phyloP scores from a whole-genome alignment of 2,797 vertebrate genomes.

The Pogonophryne albipinna region DNA sequence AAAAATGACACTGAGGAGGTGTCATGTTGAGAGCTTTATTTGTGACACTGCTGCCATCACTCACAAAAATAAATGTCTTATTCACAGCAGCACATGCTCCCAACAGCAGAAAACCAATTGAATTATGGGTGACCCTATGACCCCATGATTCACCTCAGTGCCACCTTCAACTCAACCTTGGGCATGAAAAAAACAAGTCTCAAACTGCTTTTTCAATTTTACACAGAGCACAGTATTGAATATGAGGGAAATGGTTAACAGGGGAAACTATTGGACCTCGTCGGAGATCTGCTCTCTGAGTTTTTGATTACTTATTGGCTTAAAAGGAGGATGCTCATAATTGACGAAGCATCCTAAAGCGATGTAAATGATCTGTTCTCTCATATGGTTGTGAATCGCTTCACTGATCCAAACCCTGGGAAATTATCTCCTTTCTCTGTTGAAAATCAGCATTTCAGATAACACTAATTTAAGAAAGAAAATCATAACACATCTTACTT shows the following conservation, averaged over 20 bases:
- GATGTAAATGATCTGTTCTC: slow-evolving; percentile 23
- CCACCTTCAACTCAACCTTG: background rate
- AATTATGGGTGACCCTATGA: background rate
- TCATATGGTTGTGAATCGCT: slow-evolving; percentile 25
- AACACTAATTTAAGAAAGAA: background rate
- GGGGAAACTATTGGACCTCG: slow-evolving; percentile 12
- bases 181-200: background rate
- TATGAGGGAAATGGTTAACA: background rate
- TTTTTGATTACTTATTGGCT: slow-evolving; percentile 20
- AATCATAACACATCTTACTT: background rate
- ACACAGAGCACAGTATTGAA: background rate
- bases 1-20: background rate
- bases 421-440: slow-evolving; percentile 6
- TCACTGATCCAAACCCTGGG: slow-evolving; percentile 19
- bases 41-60: slow-evolving; percentile 1
- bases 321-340: slow-evolving; percentile 16
- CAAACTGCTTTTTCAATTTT: background rate
- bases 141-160: background rate
- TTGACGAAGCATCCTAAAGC: slow-evolving; percentile 27
- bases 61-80: background rate
- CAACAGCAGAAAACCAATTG: no score
- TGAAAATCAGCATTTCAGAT: slow-evolving; percentile 26
- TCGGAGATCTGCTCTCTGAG: slow-evolving; percentile 3
- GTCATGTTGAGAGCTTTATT: background rate
- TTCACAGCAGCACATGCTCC: background rate